These are phyloP conservation scores for Malthinus flaveolus DNA, from an alignment of 2,888 invertebrate species.

Conservation along the genomic window DNA sequence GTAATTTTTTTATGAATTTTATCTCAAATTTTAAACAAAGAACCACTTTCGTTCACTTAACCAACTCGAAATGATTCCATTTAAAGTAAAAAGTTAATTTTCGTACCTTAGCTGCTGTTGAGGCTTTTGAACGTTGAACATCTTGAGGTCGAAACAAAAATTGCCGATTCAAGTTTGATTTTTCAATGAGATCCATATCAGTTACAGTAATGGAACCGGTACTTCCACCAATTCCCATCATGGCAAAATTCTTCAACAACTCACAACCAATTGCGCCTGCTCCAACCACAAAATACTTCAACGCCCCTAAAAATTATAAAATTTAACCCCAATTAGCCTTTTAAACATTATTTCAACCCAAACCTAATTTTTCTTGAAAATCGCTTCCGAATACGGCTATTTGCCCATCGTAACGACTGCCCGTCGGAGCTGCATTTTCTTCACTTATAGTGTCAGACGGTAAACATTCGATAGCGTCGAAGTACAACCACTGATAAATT, in stretches of 20 bases:
- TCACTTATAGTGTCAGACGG: slow-evolving; percentile 74
- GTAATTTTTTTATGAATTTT: too few species aligned
- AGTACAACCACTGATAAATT: slow-evolving; percentile 91
- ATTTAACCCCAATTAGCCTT: neutral
- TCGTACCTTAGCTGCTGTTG: slow-evolving; percentile 78
- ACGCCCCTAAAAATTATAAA: slow-evolving; percentile 52
- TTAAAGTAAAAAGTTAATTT: too few species aligned
- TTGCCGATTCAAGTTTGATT: slow-evolving; percentile 97
- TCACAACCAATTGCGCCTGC: slow-evolving; percentile 97
- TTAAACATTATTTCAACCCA: neutral
- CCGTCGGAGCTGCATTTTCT: slow-evolving; percentile 71
- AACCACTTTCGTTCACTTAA: too few species aligned
- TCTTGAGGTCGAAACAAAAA: slow-evolving; percentile 95
- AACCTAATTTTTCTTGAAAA: slow-evolving; percentile 82
- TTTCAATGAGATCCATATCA: slow-evolving; percentile 99
- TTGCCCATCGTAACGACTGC: slow-evolving; percentile 85
- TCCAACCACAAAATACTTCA: slow-evolving; percentile 83
- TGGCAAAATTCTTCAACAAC: slow-evolving; percentile 95
- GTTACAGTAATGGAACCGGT: slow-evolving; percentile 85
- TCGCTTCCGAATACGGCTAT: slow-evolving; percentile 89
- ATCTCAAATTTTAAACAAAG: too few species aligned
- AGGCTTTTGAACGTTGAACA: slow-evolving; percentile 90
- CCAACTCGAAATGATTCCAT: too few species aligned
- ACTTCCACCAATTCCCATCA: slow-evolving; percentile 90
- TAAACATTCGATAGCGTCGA: slow-evolving; percentile 94